Evolutionary conservation across 2,888 invertebrate genomes (phyloP), one percentile per base, ranked within the genome.

Genomic region (Trichopoda pennipes): DNA sequence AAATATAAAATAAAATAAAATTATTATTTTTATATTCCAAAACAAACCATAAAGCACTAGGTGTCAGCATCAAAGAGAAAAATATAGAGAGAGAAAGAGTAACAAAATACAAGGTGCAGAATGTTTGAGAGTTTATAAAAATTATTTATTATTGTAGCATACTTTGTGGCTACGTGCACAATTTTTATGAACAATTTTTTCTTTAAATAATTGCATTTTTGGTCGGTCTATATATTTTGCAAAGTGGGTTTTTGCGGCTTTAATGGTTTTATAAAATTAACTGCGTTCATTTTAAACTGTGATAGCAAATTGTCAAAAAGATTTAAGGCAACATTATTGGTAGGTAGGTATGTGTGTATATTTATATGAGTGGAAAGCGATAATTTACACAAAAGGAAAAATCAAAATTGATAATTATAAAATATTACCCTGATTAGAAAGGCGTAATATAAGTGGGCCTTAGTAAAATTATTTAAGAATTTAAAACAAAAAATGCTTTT

Each of bases 171-270:
- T 61, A 28, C 16, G 7, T 23, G 21, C 49, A 56, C n/a, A 38
- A 56, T 47, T 49, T 69, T 66, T 58, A 19, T 58, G 38, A 7
- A 60, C 7, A 51, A 70, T 21, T 60, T 51, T n/a, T 42, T 60
- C 1, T 28, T 9, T 19, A 49, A 38, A 38, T 60, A 35, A 55
- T 55, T 63, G 53, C 53, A 53, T 47, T 74, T 47, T 16, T 21
- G 14, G 44, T 74, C n/a, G 14, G 44, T 74, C n/a, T n/a, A 35
- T 21, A 64, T 47, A 64, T 47, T 74, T 64, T 53, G 19, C 19
- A 28, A 53, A 55, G 44, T 47, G 73, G 44, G 35, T 73, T 72
- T 72, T 14, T 10, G 42, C n/a, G 19, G 42, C 44, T 72, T 38
- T 63, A 19, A 63, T 44, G 44, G 51, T 28, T 70, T 56, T 53